Evolutionary conservation across 2,888 invertebrate genomes (phyloP).

Genomic region (Lithodes maja): DNA sequence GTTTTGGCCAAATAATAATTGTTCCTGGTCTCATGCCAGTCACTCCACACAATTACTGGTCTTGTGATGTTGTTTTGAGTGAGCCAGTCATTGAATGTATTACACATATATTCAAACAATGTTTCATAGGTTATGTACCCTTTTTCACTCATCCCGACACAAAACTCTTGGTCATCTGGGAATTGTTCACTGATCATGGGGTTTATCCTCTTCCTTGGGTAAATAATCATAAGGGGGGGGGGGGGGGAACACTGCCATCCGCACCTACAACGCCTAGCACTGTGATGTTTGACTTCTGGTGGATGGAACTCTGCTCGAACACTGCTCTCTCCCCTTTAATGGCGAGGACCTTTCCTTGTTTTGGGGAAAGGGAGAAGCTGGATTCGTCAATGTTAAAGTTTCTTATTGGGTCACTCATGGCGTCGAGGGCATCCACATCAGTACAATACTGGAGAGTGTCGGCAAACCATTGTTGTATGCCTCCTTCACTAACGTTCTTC

Average conservation of each 20-base stretch:
- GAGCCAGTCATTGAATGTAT: conserved; percentile 32
- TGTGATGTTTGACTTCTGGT: conserved; percentile 7
- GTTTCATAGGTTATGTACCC: conserved; percentile 2
- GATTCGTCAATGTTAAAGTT: too few relatives aligned
- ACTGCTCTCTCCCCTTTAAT: too few relatives aligned
- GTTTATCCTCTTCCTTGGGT: not conserved
- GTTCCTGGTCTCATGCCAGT: conserved; percentile 2
- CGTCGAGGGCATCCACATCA: too few relatives aligned
- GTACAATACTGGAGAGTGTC: too few relatives aligned
- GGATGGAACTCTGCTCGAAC: too few relatives aligned
- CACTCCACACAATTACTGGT: conserved; percentile 11
- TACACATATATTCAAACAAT: conserved; percentile 5
- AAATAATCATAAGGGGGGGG: conserved; percentile 16
- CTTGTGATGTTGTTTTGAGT: not conserved
- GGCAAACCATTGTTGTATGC: too few relatives aligned
- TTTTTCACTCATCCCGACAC: not conserved
- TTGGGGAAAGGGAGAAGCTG: too few relatives aligned
- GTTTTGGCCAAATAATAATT: not conserved
- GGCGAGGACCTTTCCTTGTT: too few relatives aligned
- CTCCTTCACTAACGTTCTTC: too few relatives aligned
- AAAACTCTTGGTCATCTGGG: not conserved
- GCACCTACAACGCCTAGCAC: not conserved
- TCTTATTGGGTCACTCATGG: too few relatives aligned
- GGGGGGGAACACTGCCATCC: conserved; percentile 7
- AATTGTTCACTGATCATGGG: not conserved